Percentiles rank a stretch among this genome's conserved stretches.
Conservation (phyloP, 2,888 invertebrate genomes). For the Scelioninae gen. 1 region DNA sequence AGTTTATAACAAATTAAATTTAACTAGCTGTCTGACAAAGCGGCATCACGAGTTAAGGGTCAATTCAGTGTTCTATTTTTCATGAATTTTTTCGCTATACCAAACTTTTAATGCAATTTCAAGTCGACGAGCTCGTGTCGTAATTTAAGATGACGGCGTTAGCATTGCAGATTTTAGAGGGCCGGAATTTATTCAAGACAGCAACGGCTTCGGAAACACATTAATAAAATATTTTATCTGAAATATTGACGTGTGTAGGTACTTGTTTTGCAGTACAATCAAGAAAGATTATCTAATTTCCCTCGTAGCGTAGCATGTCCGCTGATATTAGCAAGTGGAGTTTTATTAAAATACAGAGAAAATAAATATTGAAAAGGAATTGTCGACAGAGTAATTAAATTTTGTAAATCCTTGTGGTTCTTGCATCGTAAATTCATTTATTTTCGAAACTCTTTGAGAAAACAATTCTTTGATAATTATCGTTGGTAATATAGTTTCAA, state of each 20-base stretch:
- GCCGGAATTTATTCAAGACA: slow-evolving; percentile 44
- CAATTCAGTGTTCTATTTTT: slow-evolving; percentile 34
- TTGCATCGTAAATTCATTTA: too few species aligned
- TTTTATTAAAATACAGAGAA: too few species aligned
- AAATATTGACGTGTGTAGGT: slow-evolving; percentile 23
- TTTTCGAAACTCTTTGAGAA: too few species aligned
- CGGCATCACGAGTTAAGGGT: slow-evolving; percentile 28
- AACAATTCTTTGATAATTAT: too few species aligned
- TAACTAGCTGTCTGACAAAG: slow-evolving; percentile 1
- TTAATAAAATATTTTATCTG: slow-evolving; percentile 47
- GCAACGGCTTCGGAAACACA: slow-evolving; percentile 35
- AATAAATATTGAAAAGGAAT: too few species aligned
- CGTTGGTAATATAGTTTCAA: too few species aligned
- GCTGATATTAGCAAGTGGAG: too few species aligned
- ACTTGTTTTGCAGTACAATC: slow-evolving; percentile 20
- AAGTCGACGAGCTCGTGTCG: slow-evolving; percentile 22
- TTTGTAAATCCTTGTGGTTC: too few species aligned
- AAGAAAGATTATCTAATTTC: slow-evolving; percentile 34
- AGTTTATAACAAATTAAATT: slow-evolving; percentile 9
- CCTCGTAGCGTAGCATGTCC: too few species aligned
- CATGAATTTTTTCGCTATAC: slow-evolving; percentile 9
- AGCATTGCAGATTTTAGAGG: slow-evolving; percentile 47
- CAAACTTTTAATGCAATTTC: slow-evolving; percentile 57
- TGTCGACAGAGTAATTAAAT: too few species aligned
- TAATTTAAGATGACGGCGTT: slow-evolving; percentile 57